phyloP scores from a whole-genome alignment of 2,113 vertebrate species.

The Reinhardtius hippoglossoides region DNA sequence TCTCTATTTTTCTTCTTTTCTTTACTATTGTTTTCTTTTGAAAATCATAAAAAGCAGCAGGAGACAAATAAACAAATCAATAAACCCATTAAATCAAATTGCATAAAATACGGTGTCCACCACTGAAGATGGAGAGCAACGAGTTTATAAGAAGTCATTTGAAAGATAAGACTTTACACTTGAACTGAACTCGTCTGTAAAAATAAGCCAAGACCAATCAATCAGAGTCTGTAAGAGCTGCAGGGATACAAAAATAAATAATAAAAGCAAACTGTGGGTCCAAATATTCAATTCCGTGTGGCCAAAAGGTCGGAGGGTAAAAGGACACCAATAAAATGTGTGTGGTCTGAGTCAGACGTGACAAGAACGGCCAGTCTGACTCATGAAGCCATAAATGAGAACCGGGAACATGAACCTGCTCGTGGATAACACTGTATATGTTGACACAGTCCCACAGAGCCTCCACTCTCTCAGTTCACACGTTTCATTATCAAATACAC shows the following conservation, averaged over 20 bases:
- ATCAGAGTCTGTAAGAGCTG: not conserved
- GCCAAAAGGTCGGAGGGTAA: conserved; percentile 34
- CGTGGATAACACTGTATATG: not conserved
- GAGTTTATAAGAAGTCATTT: too few relatives aligned
- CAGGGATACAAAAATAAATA: conserved; percentile 11
- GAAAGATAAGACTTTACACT: too few relatives aligned
- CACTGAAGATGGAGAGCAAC: not conserved
- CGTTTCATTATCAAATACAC: too few relatives aligned
- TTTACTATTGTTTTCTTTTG: too few relatives aligned
- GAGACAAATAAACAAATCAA: too few relatives aligned
- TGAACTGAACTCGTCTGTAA: too few relatives aligned
- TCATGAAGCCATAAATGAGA: conserved; percentile 53
- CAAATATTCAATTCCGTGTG: conserved; percentile 40
- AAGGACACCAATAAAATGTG: conserved; percentile 45
- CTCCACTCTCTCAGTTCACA: too few relatives aligned
- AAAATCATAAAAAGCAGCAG: too few relatives aligned
- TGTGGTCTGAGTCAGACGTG: conserved; percentile 17
- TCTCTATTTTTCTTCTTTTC: not conserved
- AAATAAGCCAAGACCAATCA: conserved; percentile 5
- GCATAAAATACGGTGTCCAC: not conserved
- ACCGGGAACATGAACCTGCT: conserved; percentile 42
- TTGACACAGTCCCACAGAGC: too few relatives aligned
- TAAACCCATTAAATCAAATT: not conserved
- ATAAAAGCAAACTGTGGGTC: conserved; percentile 11
- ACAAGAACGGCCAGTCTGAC: conserved; percentile 24